Base-by-base conservation (phyloP, 2,888 invertebrate species). In the Caenorhabditis japonica region DNA sequence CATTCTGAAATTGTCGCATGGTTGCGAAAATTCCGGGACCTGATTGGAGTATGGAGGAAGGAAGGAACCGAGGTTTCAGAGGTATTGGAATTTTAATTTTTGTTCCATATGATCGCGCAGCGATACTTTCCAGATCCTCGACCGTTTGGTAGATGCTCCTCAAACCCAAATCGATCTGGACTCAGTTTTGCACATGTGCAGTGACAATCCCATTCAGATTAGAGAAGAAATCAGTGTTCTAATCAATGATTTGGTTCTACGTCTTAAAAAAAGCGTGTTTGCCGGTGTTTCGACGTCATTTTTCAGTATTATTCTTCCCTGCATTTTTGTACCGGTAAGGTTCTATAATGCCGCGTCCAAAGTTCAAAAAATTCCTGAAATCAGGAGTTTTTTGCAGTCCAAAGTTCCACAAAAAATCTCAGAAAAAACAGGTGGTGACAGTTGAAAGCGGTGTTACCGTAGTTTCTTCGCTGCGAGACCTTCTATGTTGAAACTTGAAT, bases 231-330 rank as follows among this genome's bases (percentile, higher is more conserved):
- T 95, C 38, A 93, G 94, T 75, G 90, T 91, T 39, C 88, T 97
- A 7, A 92, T 93, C 76, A 91, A 92, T 33, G 96, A 96, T 89
- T 95, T 97, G 86, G 95, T 95, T 88, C 91, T 92, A 76, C 90
- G 96, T 36, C 91, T 96, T 85, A 95, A 94, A 88, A 93, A 88
- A 92, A 76, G 95, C 62, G 90, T 97, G 1, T 94, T 93, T 88
- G 91, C 92, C 79, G 93, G 95, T 0, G 91, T 94, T 43, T 89
- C 93, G 5, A 93, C 93, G 82, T 93, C 94, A 0, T 95, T 95
- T 88, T 94, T 94, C 88, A 92, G 93, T 41, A 93, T 94, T 62
- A 93, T 94, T 86, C 91, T 95, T 66, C 95, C 95, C 0, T 93
- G 94, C 85, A 93, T 93, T 87, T 94, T 95, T 90, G 93, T 94